These are phyloP conservation scores for Eretmocerus hayati DNA, from an alignment of 2,888 invertebrate genomes.

Conservation along the genomic window DNA sequence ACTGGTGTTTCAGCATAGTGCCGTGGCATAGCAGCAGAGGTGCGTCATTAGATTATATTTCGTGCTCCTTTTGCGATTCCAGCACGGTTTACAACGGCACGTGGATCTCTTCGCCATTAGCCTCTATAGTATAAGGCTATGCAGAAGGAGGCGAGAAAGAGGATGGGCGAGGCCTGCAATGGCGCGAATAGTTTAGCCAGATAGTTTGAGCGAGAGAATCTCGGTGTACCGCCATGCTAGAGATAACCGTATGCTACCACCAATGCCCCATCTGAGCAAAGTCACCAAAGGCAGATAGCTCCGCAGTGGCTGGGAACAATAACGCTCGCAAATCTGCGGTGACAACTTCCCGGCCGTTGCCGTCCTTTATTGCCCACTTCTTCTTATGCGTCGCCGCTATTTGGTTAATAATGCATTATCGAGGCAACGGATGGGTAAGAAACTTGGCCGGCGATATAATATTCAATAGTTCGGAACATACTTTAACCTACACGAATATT, in stretches of 20 bases:
- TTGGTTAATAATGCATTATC: conserved; percentile 11
- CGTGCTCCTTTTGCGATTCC: conserved; percentile 15
- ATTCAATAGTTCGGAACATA: conserved; percentile 18
- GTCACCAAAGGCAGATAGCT: conserved; percentile 1
- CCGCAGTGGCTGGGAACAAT: conserved; percentile 12
- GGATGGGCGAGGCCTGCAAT: no score
- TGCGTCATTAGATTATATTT: conserved; percentile 17
- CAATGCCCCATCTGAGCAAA: conserved; percentile 2
- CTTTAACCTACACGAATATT: conserved; percentile 10
- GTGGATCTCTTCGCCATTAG: conserved; percentile 8
- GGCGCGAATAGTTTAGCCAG: conserved; percentile 18
- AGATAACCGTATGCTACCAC: no score
- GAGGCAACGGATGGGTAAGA: conserved; percentile 6
- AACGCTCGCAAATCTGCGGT: conserved; percentile 23
- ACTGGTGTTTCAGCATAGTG: no score
- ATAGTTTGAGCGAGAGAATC: conserved; percentile 20
- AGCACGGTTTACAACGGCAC: background rate
- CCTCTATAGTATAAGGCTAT: no score
- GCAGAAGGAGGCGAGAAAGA: no score
- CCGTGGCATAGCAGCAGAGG: no score
- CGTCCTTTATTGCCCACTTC: no score
- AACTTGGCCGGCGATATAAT: conserved; percentile 8
- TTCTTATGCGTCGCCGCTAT: conserved; percentile 8
- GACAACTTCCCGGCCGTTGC: conserved; percentile 6
- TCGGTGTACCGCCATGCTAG: conserved; percentile 9